Evolutionary conservation across 2,888 invertebrate genomes (phyloP), one percentile per base, ranked within the genome.

Genomic region (Cheilosia pagana): DNA sequence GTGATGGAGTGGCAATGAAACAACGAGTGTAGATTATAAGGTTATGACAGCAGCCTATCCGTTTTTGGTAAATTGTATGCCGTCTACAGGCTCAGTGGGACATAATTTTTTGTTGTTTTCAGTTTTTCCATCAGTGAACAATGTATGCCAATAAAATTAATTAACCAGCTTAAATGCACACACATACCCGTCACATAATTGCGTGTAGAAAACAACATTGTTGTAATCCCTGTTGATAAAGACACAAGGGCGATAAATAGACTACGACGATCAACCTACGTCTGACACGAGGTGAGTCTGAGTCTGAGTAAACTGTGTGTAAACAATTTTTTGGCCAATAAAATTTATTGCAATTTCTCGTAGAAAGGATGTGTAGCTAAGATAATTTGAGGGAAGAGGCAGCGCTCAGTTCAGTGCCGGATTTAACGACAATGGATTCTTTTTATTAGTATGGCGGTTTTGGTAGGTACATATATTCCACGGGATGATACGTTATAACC

Each of bases 361-460:
- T 41, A 19, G 60, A 60, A 19, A 53, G 68, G 39, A 48, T n/a
- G 62, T 14, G 21, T 23, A 2, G 43, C 12, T 25, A 12, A 31
- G 28, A 59, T 57, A 41, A 50, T 39, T 41, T 45, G 21, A 45
- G 14, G 39, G 57, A 10, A 28, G n/a, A 28, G n/a, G 35, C 7
- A 25, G 19, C 59, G 25, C 19, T 53, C 48, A 39, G 68, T 19
- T 53, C 48, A 39, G 68, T 19, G 23, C 45, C 10, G 41, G 57
- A 72, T 65, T 82, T 63, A 65, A 83, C 43, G 78, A 65, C 48
- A 75, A 78, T 60, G 70, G 65, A 75, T 75, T 83, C 68, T 53
- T 78, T 68, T 78, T 68, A 70, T 75, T 70, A 57, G 52, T 52
- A 35, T 25, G 4, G 23, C 14, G 59, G 4, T 19, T 35, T 19